A percentile compares a stretch with the other conserved stretches of the same genome.
phyloP scores from a whole-genome alignment of 2,797 vertebrate genomes.

The Euphonia xanthogaster region DNA sequence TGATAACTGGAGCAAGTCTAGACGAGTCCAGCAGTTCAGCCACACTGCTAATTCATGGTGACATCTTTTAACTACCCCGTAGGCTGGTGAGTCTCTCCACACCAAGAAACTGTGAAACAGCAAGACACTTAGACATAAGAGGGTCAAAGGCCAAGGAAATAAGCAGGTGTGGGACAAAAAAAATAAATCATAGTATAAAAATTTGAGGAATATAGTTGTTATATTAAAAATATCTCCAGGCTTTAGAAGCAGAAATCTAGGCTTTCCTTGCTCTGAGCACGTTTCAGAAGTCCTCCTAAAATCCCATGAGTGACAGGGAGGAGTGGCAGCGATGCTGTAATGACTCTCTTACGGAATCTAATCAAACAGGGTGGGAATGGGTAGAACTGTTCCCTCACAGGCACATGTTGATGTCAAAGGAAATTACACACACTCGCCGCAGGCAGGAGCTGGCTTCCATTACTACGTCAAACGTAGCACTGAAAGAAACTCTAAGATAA shows the following conservation, averaged over 20 bases:
- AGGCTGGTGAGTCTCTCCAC: not conserved
- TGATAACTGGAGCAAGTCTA: not conserved
- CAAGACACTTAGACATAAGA: not conserved
- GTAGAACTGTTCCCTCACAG: slow-evolving; percentile 18
- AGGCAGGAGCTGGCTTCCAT: slow-evolving; percentile 8
- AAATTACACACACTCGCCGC: not conserved
- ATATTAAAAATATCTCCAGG: not conserved
- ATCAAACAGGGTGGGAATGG: slow-evolving; percentile 25
- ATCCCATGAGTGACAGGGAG: not conserved
- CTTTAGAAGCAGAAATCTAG: not conserved
- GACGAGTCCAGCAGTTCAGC: not conserved
- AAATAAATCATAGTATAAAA: not conserved
- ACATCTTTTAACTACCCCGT: not conserved
- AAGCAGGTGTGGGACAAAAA: not conserved
- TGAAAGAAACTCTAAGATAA: not conserved
- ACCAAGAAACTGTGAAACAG: not conserved
- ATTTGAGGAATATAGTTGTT: not conserved
- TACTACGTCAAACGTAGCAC: not conserved
- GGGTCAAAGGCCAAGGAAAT: not conserved
- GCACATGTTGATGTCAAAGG: slow-evolving; percentile 31
- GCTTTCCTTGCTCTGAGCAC: not conserved
- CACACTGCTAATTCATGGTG: not conserved
- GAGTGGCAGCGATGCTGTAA: slow-evolving; percentile 9
- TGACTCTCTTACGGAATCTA: not conserved
- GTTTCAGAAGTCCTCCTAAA: not conserved